A percentile compares a stretch with the other conserved stretches of the same genome.
These are phyloP conservation scores for Alosa alosa DNA, from an alignment of 2,113 vertebrate species.

Conservation along the genomic window DNA sequence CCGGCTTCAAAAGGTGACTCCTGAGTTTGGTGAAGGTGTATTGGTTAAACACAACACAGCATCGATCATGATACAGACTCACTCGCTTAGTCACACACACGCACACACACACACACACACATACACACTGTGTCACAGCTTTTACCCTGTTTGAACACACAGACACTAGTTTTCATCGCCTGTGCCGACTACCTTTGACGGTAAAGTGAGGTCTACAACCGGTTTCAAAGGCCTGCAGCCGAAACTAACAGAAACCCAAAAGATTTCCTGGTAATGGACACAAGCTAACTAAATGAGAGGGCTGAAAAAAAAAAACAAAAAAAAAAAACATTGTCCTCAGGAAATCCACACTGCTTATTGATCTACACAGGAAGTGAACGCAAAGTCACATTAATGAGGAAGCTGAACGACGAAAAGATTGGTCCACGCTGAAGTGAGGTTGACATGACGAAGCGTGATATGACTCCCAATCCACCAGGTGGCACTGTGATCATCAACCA, in stretches of 20 bases:
- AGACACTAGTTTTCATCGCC: not conserved
- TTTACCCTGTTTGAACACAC: constrained; percentile 10
- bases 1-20: not conserved
- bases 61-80: not conserved
- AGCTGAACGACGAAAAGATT: not conserved
- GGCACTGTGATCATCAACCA: not conserved
- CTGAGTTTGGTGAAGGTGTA: constrained; percentile 9
- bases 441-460: not conserved
- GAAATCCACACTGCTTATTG: not conserved
- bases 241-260: not conserved
- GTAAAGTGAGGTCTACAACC: not conserved
- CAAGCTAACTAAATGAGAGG: not conserved
- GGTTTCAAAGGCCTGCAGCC: not conserved
- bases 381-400: not conserved
- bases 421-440: constrained; percentile 1
- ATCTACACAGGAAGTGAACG: not conserved
- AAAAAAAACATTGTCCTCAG: not conserved
- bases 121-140: not conserved
- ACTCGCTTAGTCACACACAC: not conserved
- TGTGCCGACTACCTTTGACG: not conserved
- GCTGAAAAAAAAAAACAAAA: not conserved
- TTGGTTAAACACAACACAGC: not conserved
- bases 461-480: not conserved
- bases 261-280: not conserved
- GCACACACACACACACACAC: not conserved